phyloP scores from a whole-genome alignment of 2,888 invertebrate genomes.

The Sminthurides aquaticus region DNA sequence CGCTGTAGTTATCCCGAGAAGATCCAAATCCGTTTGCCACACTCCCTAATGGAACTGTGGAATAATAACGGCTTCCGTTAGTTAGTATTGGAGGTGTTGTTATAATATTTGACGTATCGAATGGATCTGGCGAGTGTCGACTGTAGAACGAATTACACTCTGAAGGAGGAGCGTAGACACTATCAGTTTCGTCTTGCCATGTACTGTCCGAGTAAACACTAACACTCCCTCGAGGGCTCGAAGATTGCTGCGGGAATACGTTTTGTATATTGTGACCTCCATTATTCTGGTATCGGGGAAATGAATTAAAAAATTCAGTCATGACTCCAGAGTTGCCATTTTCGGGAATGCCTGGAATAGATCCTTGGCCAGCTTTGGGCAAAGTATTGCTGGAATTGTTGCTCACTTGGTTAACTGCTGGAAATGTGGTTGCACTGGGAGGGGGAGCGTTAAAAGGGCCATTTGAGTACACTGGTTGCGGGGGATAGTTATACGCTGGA shows the following conservation, averaged over 20 bases:
- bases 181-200: constrained; percentile 36
- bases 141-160: background rate
- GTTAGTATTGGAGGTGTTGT: constrained; percentile 44
- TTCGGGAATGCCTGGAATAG: too few species aligned
- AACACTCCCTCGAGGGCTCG: too few species aligned
- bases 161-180: constrained; percentile 25
- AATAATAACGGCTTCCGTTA: constrained; percentile 35
- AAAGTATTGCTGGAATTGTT: background rate
- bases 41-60: constrained; percentile 33
- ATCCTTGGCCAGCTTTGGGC: too few species aligned
- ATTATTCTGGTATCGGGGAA: constrained; percentile 12
- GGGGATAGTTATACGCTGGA: constrained; percentile 15
- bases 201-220: constrained; percentile 22
- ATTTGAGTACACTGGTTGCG: constrained; percentile 4
- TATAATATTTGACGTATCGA: constrained; percentile 55
- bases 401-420: background rate
- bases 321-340: background rate
- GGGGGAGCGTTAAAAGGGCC: background rate
- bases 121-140: constrained; percentile 53
- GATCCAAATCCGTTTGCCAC: background rate
- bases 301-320: background rate
- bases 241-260: too few species aligned
- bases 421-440: background rate
- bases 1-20: background rate
- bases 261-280: too few species aligned